These are phyloP conservation scores for Ceratothoa steindachneri DNA, from an alignment of 2,888 invertebrate genomes.

Conservation along the genomic window DNA sequence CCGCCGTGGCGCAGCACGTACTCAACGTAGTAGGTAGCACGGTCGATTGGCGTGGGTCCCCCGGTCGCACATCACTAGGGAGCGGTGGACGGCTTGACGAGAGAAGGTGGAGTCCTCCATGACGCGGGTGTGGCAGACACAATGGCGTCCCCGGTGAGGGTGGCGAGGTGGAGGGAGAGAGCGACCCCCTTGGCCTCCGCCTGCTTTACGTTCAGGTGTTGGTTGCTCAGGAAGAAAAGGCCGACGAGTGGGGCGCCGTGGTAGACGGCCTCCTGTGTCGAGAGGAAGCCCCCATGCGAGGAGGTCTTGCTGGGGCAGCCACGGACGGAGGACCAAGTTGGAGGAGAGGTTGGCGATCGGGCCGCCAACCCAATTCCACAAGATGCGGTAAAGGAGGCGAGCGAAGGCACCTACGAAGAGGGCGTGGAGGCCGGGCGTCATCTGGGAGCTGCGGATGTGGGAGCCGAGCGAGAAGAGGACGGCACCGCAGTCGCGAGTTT, in stretches of 20 bases:
- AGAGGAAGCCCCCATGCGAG: conserved; percentile 69
- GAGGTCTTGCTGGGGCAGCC: conserved; percentile 50
- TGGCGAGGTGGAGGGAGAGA: conserved; percentile 23
- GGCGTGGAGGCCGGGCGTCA: conserved; percentile 20
- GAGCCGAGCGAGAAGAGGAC: conserved; percentile 44
- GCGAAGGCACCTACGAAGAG: conserved; percentile 24
- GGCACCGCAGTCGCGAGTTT: conserved; percentile 17
- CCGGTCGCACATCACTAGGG: conserved; percentile 62
- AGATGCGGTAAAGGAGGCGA: conserved; percentile 32
- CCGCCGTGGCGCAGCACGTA: conserved; percentile 51
- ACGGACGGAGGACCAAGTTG: conserved; percentile 48
- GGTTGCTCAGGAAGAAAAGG: conserved; percentile 68
- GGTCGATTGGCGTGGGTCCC: conserved; percentile 60
- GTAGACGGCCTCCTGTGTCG: conserved; percentile 64
- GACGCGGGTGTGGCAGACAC: conserved; percentile 27
- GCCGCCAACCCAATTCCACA: conserved; percentile 50
- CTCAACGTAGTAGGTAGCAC: conserved; percentile 42
- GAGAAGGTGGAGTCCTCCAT: conserved; percentile 31
- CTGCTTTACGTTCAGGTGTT: conserved; percentile 57
- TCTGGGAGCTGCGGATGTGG: conserved; percentile 47
- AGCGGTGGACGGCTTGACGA: conserved; percentile 21
- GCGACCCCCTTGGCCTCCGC: conserved; percentile 57
- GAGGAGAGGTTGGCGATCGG: conserved; percentile 45
- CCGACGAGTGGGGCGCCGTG: conserved; percentile 64
- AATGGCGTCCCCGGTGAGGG: conserved; percentile 26